A percentile compares a stretch with the other conserved stretches of the same genome.
Evolutionary conservation across 2,113 vertebrate species (phyloP).

Genomic region (Copsychus sechellarum): DNA sequence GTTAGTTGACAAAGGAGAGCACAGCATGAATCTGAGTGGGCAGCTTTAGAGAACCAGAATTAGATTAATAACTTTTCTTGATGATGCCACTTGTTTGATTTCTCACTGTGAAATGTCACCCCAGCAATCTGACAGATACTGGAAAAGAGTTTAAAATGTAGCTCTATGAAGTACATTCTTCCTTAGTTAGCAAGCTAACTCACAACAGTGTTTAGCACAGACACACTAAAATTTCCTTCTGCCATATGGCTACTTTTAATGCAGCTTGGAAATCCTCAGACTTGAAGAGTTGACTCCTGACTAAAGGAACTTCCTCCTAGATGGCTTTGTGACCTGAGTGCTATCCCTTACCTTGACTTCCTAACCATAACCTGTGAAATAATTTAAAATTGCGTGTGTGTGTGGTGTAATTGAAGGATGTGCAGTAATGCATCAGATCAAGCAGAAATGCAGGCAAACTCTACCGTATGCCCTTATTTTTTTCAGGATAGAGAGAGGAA

Average conservation of each 20-base stretch:
- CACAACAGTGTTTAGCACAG: not conserved
- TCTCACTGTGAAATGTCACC: not conserved
- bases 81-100: not conserved
- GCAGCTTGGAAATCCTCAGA: not conserved
- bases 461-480: not conserved
- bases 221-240: not conserved
- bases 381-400: not conserved
- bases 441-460: not conserved
- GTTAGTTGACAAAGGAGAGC: not conserved
- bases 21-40: not conserved
- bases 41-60: not conserved
- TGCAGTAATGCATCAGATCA: not conserved
- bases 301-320: not conserved
- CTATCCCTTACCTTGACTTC: not conserved
- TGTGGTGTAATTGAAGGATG: not conserved
- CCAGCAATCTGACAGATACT: not conserved
- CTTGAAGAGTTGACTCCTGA: not conserved
- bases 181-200: not conserved
- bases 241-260: not conserved
- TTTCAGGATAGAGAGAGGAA: conserved; percentile 60
- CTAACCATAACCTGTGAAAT: not conserved
- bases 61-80: not conserved
- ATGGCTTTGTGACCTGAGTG: not conserved
- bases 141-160: not conserved
- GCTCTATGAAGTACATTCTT: not conserved